Percentiles rank a stretch among this genome's conserved stretches.
phyloP scores from a whole-genome alignment of 1,140 invertebrate genomes.

The Eulimnadia texana region DNA sequence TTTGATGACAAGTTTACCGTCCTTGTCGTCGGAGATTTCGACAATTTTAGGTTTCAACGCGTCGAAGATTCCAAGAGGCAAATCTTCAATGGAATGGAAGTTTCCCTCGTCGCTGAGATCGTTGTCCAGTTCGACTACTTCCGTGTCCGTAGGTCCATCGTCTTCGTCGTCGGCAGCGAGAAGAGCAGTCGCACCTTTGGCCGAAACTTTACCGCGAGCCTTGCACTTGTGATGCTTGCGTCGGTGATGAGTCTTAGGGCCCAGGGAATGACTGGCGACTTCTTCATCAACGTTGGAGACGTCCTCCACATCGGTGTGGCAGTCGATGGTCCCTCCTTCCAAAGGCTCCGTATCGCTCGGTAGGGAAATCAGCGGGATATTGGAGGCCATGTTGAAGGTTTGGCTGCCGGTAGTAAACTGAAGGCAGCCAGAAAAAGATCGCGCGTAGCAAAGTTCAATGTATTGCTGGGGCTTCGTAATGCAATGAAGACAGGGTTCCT shows the following conservation, averaged over 20 bases:
- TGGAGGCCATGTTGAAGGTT: neutral
- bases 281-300: slow-evolving; percentile 8
- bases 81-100: slow-evolving; percentile 13
- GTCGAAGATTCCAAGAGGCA: slow-evolving; percentile 12
- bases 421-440: neutral
- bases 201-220: neutral
- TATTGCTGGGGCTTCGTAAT: too few species aligned
- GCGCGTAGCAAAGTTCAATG: too few species aligned
- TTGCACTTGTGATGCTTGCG: slow-evolving; percentile 2
- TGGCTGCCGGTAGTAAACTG: neutral
- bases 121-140: slow-evolving; percentile 11
- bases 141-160: slow-evolving; percentile 10
- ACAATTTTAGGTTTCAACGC: slow-evolving; percentile 11
- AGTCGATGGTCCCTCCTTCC: neutral
- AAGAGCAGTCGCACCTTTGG: neutral
- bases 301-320: slow-evolving; percentile 9
- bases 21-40: slow-evolving; percentile 13
- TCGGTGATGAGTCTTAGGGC: slow-evolving; percentile 1
- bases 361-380: neutral
- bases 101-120: slow-evolving; percentile 5
- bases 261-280: slow-evolving; percentile 1
- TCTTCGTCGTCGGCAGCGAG: slow-evolving; percentile 2
- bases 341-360: neutral
- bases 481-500: neutral
- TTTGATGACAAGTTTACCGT: slow-evolving; percentile 13